These are phyloP conservation scores for Sinodicranocentrus sp. DNA, from an alignment of 2,888 invertebrate species.

Conservation along the genomic window DNA sequence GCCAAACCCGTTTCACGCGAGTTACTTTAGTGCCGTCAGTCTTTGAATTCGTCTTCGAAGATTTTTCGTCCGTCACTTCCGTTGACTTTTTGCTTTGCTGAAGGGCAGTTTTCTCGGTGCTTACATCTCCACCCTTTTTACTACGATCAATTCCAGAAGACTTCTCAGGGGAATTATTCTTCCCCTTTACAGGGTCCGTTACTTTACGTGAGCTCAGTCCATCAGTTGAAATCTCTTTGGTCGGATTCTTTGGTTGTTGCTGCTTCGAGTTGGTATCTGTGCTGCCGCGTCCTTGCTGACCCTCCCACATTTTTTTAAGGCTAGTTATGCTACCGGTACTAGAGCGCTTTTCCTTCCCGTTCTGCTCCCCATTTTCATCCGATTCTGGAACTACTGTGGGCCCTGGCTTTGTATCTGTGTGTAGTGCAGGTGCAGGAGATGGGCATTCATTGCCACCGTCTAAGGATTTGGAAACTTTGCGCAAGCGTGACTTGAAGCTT, in stretches of 20 bases:
- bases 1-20: constrained; percentile 80
- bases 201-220: constrained; percentile 63
- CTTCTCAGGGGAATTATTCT: constrained; percentile 38
- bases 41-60: constrained; percentile 67
- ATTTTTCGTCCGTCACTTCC: constrained; percentile 46
- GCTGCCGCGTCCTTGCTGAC: constrained; percentile 77
- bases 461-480: constrained; percentile 83
- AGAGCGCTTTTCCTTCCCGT: constrained; percentile 90
- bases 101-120: neutral
- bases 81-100: constrained; percentile 39
- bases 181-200: constrained; percentile 41
- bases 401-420: constrained; percentile 46
- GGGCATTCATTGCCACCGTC: constrained; percentile 62
- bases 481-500: constrained; percentile 87
- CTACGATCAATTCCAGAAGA: constrained; percentile 8
- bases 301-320: constrained; percentile 95
- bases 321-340: constrained; percentile 96
- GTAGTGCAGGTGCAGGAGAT: constrained; percentile 2
- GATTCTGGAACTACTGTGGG: constrained; percentile 36
- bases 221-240: constrained; percentile 79
- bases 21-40: constrained; percentile 72
- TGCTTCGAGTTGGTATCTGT: constrained; percentile 56
- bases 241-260: constrained; percentile 62
- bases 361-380: constrained; percentile 72
- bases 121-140: constrained; percentile 17